phyloP scores from a whole-genome alignment of 2,113 vertebrate species.

The Panthera leo region DNA sequence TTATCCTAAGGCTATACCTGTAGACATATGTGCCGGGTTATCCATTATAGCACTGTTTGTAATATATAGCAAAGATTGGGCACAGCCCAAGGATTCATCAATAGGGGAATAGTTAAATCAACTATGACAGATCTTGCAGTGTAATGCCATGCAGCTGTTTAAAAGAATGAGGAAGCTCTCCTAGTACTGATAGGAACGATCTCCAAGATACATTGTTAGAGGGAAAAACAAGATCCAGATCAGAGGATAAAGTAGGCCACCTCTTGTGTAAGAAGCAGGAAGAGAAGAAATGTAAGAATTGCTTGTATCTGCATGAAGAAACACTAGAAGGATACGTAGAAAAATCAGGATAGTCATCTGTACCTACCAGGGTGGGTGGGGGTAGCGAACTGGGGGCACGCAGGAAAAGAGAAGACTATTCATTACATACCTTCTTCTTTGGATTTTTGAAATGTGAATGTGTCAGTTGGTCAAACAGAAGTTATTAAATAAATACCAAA shows the following conservation, averaged over 20 bases:
- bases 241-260: neutral
- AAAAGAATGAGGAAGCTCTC: slow-evolving; percentile 44
- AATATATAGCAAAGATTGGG: slow-evolving; percentile 44
- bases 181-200: neutral
- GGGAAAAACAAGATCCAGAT: slow-evolving; percentile 18
- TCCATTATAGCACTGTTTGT: slow-evolving; percentile 32
- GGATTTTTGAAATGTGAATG: slow-evolving; percentile 20
- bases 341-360: neutral
- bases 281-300: slow-evolving; percentile 33
- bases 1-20: slow-evolving; percentile 43
- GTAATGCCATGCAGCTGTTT: neutral
- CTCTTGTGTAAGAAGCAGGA: neutral
- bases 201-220: neutral
- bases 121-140: neutral
- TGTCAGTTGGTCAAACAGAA: neutral
- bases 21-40: neutral
- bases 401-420: neutral
- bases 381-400: neutral
- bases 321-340: neutral
- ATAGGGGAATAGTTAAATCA: slow-evolving; percentile 24
- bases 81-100: neutral
- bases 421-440: neutral
- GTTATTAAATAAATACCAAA: neutral
- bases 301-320: slow-evolving; percentile 21
- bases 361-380: neutral